phyloP scores from a whole-genome alignment of 1,140 invertebrate species.

The Eulimnadia texana region DNA sequence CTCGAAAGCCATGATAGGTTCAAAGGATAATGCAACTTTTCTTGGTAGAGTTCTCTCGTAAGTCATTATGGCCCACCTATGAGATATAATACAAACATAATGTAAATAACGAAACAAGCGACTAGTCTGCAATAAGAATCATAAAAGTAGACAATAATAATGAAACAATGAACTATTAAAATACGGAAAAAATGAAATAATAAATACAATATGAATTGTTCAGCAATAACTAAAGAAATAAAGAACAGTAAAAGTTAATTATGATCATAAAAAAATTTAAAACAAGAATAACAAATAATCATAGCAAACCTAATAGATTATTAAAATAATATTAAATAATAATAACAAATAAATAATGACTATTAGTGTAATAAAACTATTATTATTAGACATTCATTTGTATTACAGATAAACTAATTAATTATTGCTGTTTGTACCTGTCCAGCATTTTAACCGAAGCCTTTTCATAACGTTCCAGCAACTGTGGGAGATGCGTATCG shows the following conservation, averaged over 20 bases:
- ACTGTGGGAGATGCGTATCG: constrained; percentile 77
- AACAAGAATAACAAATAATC: too few species aligned
- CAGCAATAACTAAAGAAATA: too few species aligned
- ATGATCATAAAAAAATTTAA: not conserved
- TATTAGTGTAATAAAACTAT: too few species aligned
- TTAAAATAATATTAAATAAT: too few species aligned
- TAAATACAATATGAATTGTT: constrained; percentile 27
- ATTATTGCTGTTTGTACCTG: constrained; percentile 44
- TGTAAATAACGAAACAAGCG: too few species aligned
- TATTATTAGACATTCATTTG: too few species aligned
- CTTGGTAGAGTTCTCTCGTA: constrained; percentile 44
- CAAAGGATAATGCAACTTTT: constrained; percentile 23
- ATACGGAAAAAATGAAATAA: not conserved
- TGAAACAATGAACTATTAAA: not conserved
- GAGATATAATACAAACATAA: too few species aligned
- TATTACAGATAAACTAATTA: too few species aligned
- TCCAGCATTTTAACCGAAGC: constrained; percentile 92
- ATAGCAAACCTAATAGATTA: too few species aligned
- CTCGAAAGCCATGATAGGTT: constrained; percentile 48
- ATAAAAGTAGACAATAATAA: not conserved
- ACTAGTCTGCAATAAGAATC: too few species aligned
- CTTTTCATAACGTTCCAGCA: constrained; percentile 84
- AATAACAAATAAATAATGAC: too few species aligned
- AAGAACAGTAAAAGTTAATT: not conserved
- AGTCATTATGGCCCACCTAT: constrained; percentile 21